Conservation (phyloP, 2,113 vertebrate species). For the Perccottus glenii region DNA sequence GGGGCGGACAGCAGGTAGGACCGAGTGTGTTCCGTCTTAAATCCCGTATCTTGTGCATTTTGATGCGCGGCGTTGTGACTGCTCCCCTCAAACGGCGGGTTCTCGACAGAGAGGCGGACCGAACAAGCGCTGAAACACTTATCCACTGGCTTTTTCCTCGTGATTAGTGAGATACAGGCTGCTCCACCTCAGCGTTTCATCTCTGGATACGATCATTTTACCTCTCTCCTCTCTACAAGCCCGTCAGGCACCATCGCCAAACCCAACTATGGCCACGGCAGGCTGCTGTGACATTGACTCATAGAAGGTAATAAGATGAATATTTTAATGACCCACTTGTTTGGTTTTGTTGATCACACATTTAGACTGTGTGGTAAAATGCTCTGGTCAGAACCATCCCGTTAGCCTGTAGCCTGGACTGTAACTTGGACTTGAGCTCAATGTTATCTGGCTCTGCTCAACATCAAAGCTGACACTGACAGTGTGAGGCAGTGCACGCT, state of each 20-base stretch:
- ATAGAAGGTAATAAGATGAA: slow-evolving; percentile 33
- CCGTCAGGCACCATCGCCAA: slow-evolving; percentile 25
- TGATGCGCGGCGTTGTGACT: slow-evolving; percentile 13
- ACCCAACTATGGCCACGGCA: slow-evolving; percentile 29
- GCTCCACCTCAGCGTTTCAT: slow-evolving; percentile 12
- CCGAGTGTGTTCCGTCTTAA: slow-evolving; percentile 1
- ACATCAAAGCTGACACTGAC: slow-evolving; percentile 54
- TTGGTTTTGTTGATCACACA: slow-evolving; percentile 25
- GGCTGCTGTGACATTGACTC: slow-evolving; percentile 64
- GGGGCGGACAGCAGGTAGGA: slow-evolving; percentile 77
- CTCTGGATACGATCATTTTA: slow-evolving; percentile 20
- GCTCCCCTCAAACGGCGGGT: slow-evolving; percentile 26
- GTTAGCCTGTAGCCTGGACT: slow-evolving; percentile 29
- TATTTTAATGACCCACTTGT: slow-evolving; percentile 53
- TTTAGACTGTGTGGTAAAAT: background rate
- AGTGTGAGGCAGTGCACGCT: slow-evolving; percentile 27
- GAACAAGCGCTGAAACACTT: slow-evolving; percentile 55
- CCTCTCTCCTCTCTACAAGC: slow-evolving; percentile 21
- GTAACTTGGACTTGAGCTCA: slow-evolving; percentile 71
- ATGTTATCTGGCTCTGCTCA: slow-evolving; percentile 66
- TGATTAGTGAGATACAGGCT: slow-evolving; percentile 13
- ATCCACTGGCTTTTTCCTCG: slow-evolving; percentile 41
- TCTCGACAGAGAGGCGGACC: slow-evolving; percentile 44
- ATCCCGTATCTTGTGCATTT: background rate
- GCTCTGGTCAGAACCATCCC: slow-evolving; percentile 14